Evolutionary conservation across 2,797 vertebrate species (phyloP), one percentile per base, ranked within the genome.

Genomic region (Sebastolobus alascanus): DNA sequence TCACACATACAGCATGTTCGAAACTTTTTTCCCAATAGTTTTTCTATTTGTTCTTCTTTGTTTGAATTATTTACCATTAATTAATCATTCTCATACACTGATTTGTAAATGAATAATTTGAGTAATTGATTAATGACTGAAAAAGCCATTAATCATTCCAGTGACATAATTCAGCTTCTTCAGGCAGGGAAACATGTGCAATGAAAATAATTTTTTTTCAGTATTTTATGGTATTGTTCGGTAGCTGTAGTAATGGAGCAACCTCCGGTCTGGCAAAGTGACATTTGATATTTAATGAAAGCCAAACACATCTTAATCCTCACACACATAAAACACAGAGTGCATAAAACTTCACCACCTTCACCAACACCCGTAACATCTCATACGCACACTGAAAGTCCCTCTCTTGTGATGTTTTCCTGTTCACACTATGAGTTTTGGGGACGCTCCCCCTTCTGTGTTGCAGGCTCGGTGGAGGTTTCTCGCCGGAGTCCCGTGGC

Each of bases 401-500:
- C 68, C 22, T 56, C 52, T 52, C 3, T n/a, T 25, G 11, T 25
- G 59, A 69, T 66, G 16, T 2, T 80, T 66, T 22, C 4, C 10
- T 68, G 59, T 37, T 18, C 29, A 18, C n/a, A 3, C 37, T 33
- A n/a, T 71, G 18, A 16, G 14, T 68, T 18, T 31, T 5, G 0
- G 9, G 4, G 37, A 5, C 13, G 0, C 3, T 1, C 43, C 27
- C 4, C 65, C 40, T 6, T 78, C 52, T 90, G 79, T 83, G 76
- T 88, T 86, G 14, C 91, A 96, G 96, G 96, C 56, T 91, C 96
- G 0, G 96, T 98, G 77, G 98, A 99, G 89, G 96, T 99, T 85
- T 98, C 99, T 75, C 97, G 96, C 38, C 95, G 91, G 89, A 99
- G 98, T 89, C 99, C 99, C 0, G 94, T 97, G 82, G 97, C 97